phyloP scores from a whole-genome alignment of 1,140 invertebrate genomes.

The Archivesica marissinica region DNA sequence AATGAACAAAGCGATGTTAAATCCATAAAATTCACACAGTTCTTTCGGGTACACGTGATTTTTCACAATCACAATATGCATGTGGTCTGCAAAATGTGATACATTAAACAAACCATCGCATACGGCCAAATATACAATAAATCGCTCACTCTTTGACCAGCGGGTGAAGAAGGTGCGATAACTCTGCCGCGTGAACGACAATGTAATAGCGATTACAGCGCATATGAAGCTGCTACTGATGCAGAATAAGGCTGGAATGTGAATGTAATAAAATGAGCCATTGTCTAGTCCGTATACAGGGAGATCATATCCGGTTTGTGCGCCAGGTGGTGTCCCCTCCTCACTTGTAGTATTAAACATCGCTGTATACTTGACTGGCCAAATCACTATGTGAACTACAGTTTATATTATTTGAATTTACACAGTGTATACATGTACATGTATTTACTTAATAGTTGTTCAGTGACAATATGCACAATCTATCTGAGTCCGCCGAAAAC shows the following conservation, averaged over 20 bases:
- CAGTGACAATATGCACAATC: no score
- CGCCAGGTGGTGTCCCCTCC: background rate
- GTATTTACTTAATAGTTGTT: no score
- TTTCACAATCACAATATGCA: constrained; percentile 39
- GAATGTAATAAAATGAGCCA: constrained; percentile 62
- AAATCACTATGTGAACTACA: no score
- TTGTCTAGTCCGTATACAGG: constrained; percentile 61
- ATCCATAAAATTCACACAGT: constrained; percentile 49
- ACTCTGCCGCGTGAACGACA: constrained; percentile 58
- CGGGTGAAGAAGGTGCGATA: constrained; percentile 50
- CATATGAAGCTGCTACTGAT: constrained; percentile 63
- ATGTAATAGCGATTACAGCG: constrained; percentile 46
- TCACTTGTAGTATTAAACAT: background rate
- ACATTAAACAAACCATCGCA: constrained; percentile 66
- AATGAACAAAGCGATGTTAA: constrained; percentile 29
- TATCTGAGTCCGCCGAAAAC: no score
- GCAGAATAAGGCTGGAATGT: constrained; percentile 64
- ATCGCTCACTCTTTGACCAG: constrained; percentile 66
- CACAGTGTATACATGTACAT: no score
- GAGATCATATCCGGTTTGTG: constrained; percentile 60
- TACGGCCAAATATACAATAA: constrained; percentile 66
- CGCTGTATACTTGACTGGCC: no score
- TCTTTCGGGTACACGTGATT: constrained; percentile 46
- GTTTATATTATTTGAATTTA: no score
- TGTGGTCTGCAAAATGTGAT: constrained; percentile 60